Evolutionary conservation across 1,140 invertebrate genomes (phyloP).

Genomic region (Bombus soroeensis): DNA sequence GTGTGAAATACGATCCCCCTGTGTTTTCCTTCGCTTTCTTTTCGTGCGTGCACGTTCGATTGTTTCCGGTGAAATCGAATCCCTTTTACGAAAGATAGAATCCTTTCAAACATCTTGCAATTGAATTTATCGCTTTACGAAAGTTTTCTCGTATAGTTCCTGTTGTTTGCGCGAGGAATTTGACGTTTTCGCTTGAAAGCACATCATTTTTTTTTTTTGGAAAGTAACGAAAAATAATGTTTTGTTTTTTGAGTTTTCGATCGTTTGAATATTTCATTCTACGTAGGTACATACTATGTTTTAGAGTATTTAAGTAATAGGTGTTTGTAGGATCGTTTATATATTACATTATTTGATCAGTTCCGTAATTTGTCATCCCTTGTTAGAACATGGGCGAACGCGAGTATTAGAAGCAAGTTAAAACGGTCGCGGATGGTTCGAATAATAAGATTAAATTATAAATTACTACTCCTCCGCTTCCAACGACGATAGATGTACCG

Average conservation of each 20-base stretch:
- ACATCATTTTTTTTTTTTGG: background rate
- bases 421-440: background rate
- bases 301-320: no score
- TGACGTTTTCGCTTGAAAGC: background rate
- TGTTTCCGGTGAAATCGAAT: slow-evolving; percentile 5
- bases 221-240: background rate
- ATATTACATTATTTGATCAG: no score
- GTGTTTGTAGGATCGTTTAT: no score
- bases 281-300: no score
- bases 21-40: background rate
- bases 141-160: background rate
- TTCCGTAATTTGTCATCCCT: no score
- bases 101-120: no score
- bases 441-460: slow-evolving; percentile 11
- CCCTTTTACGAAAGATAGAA: background rate
- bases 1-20: slow-evolving; percentile 11
- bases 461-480: background rate
- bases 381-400: no score
- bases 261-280: no score
- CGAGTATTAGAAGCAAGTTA: background rate
- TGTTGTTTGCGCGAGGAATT: background rate
- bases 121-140: background rate
- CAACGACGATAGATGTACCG: background rate
- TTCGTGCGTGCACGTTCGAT: background rate
- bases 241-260: no score